phyloP scores from a whole-genome alignment of 1,140 invertebrate genomes.

The Bombus vancouverensis region DNA sequence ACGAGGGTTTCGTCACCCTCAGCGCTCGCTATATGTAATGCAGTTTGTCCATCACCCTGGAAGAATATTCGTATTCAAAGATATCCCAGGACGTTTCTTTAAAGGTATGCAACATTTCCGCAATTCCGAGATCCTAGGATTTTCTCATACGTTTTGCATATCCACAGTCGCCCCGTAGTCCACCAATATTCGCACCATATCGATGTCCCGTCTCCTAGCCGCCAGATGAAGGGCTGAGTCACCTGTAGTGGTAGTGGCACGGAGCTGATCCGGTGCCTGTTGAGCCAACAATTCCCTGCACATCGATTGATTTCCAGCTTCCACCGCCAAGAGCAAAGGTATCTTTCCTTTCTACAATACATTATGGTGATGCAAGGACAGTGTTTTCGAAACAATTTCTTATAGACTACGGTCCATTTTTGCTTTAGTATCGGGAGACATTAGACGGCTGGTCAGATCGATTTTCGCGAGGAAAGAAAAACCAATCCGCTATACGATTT shows the following conservation, averaged over 20 bases:
- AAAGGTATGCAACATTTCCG: not conserved
- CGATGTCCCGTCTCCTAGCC: conserved; percentile 93
- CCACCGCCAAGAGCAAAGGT: conserved; percentile 95
- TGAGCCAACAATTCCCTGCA: conserved; percentile 93
- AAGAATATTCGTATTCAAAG: conserved; percentile 13
- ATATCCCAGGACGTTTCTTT: not conserved
- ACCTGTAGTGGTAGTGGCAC: conserved; percentile 88
- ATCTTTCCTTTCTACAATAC: conserved; percentile 92
- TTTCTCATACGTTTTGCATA: conserved; percentile 90
- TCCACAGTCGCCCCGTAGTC: conserved; percentile 96
- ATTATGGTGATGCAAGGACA: not conserved
- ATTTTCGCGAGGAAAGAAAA: not conserved
- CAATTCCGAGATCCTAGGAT: not conserved
- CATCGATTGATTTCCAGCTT: conserved; percentile 96
- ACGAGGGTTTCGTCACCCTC: conserved; percentile 97
- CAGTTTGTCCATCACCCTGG: conserved; percentile 94
- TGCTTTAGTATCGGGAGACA: too few species aligned
- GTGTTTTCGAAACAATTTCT: not conserved
- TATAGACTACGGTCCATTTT: not conserved
- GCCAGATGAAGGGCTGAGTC: conserved; percentile 97
- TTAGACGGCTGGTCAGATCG: not conserved
- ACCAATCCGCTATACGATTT: not conserved
- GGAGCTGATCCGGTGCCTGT: conserved; percentile 90
- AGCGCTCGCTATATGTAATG: conserved; percentile 96
- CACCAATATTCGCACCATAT: conserved; percentile 94